phyloP scores from a whole-genome alignment of 1,140 invertebrate genomes.

The Yoshiicerus persimilis region DNA sequence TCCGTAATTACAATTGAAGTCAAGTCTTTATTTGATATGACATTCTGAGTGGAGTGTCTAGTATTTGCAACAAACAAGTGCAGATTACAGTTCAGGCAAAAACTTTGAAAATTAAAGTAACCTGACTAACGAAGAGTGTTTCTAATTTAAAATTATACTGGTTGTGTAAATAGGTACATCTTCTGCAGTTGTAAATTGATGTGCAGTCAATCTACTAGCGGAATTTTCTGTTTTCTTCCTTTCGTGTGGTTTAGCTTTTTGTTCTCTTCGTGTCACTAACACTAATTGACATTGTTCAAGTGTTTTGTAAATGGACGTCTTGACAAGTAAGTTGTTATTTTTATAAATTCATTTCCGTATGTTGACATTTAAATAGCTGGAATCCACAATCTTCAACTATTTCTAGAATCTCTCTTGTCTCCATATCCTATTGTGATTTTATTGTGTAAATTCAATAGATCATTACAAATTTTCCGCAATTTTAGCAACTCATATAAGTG shows the following conservation, averaged over 20 bases:
- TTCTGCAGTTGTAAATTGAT: neutral
- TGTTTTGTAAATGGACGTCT: neutral
- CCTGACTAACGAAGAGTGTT: neutral
- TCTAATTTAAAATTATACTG: neutral
- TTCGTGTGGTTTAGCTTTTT: neutral
- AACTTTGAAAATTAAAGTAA: neutral
- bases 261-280: neutral
- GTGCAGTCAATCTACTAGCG: neutral
- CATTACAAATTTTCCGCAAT: neutral
- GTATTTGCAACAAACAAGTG: neutral
- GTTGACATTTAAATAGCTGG: neutral
- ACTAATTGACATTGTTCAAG: neutral
- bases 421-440: too few species aligned
- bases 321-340: conserved; percentile 16
- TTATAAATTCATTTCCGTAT: neutral
- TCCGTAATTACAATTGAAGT: neutral
- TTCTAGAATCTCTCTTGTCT: neutral
- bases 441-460: neutral
- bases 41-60: neutral
- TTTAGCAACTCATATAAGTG: neutral
- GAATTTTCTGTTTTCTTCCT: neutral
- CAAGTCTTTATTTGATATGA: neutral
- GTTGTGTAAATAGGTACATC: neutral
- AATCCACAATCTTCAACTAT: neutral
- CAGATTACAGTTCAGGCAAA: neutral